These are phyloP conservation scores for Sweltsa coloradensis DNA, from an alignment of 1,140 invertebrate genomes.

Conservation along the genomic window DNA sequence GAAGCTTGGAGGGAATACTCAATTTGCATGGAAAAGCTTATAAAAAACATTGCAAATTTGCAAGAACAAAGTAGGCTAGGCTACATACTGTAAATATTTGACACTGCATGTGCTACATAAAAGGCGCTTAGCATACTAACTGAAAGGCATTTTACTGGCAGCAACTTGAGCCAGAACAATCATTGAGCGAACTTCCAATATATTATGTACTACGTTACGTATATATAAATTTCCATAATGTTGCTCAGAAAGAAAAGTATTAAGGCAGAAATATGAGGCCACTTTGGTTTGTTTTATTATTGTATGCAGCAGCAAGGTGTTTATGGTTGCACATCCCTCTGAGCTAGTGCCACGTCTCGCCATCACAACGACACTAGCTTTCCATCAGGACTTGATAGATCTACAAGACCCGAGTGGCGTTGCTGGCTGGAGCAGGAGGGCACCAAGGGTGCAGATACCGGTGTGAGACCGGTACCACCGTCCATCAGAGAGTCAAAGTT, in stretches of 20 bases:
- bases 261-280: slow-evolving; percentile 7
- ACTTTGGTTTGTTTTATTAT: slow-evolving; percentile 8
- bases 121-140: too few relatives aligned
- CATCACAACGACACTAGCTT: slow-evolving; percentile 63
- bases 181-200: slow-evolving; percentile 11
- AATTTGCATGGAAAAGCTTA: not conserved
- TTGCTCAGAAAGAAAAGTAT: too few relatives aligned
- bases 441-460: slow-evolving; percentile 55
- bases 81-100: too few relatives aligned
- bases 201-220: not conserved
- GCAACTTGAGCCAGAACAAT: not conserved
- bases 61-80: too few relatives aligned
- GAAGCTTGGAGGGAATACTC: not conserved
- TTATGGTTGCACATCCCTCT: slow-evolving; percentile 8
- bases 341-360: slow-evolving; percentile 2
- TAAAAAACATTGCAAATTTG: not conserved
- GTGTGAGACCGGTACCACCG: slow-evolving; percentile 80
- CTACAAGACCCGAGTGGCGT: slow-evolving; percentile 40
- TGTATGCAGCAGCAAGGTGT: not conserved
- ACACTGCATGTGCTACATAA: too few relatives aligned
- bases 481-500: slow-evolving; percentile 90
- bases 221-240: not conserved
- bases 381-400: slow-evolving; percentile 54
- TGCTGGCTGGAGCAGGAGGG: slow-evolving; percentile 57
- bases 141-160: slow-evolving; percentile 11